Percentiles rank a stretch among this genome's conserved stretches.
These are phyloP conservation scores for Leptinotarsa haldemani DNA, from an alignment of 2,888 invertebrate species.

Conservation along the genomic window DNA sequence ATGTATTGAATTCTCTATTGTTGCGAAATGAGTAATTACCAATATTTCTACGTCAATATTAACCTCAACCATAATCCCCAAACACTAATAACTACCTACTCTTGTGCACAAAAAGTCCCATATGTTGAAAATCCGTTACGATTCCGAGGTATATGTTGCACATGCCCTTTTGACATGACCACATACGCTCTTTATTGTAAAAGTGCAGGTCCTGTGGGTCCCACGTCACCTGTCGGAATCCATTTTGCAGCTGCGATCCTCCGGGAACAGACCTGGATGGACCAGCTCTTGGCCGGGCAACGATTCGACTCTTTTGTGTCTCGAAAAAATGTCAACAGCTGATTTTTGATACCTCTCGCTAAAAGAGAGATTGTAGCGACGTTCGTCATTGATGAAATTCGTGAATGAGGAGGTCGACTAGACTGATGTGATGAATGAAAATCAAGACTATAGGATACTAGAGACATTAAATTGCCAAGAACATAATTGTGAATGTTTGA, in stretches of 20 bases:
- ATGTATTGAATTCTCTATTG: too few species aligned
- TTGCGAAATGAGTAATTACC: too few species aligned
- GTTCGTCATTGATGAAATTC: not conserved
- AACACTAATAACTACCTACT: constrained; percentile 13
- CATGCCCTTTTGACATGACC: constrained; percentile 53
- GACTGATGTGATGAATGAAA: constrained; percentile 1
- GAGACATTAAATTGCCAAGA: not conserved
- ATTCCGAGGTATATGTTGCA: constrained; percentile 40
- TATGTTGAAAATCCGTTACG: constrained; percentile 49
- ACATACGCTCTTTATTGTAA: constrained; percentile 47
- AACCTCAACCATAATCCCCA: not conserved
- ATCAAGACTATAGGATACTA: not conserved
- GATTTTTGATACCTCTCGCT: constrained; percentile 35
- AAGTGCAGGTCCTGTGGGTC: constrained; percentile 45
- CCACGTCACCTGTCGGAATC: constrained; percentile 43
- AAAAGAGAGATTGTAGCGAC: not conserved
- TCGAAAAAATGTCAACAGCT: constrained; percentile 38
- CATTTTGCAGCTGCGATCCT: constrained; percentile 36
- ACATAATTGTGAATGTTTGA: not conserved
- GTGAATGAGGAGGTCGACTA: constrained; percentile 6
- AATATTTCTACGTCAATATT: constrained; percentile 11
- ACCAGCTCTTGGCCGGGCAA: constrained; percentile 32
- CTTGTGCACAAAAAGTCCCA: constrained; percentile 19
- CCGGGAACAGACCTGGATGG: constrained; percentile 38
- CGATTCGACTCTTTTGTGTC: constrained; percentile 30